phyloP scores from a whole-genome alignment of 2,113 vertebrate genomes.

The Ptilorrhoa leucosticta region DNA sequence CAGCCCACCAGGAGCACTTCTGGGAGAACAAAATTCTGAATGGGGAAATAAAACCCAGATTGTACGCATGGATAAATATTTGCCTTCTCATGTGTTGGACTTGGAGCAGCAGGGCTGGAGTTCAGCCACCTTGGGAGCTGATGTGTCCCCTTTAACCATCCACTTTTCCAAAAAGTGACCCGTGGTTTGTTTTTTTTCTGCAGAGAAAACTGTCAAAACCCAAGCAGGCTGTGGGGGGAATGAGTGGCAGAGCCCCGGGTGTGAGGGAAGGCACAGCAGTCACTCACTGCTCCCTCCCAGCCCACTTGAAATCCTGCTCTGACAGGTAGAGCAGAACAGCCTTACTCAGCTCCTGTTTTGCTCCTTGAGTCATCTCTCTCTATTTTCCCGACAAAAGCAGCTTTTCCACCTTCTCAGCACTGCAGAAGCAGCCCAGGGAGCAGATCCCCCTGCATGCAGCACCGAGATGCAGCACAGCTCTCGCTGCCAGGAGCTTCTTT shows the following conservation, averaged over 20 bases:
- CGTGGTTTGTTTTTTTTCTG: accelerated
- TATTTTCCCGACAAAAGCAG: not conserved
- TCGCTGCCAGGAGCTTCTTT: not conserved
- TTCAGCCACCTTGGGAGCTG: not conserved
- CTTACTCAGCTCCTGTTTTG: not conserved
- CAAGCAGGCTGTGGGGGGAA: not conserved
- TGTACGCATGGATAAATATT: accelerated
- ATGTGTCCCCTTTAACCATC: accelerated
- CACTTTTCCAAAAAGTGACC: too few species aligned
- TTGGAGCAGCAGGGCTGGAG: not conserved
- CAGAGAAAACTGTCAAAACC: not conserved
- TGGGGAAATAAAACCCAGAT: accelerated
- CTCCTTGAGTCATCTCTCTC: not conserved
- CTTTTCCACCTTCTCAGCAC: not conserved
- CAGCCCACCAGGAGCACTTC: not conserved
- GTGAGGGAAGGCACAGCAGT: not conserved
- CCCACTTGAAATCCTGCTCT: not conserved
- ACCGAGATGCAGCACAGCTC: not conserved
- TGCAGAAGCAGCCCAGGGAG: not conserved
- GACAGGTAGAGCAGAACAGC: not conserved
- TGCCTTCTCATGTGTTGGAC: accelerated
- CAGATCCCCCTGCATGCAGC: not conserved
- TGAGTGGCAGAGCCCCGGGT: not conserved
- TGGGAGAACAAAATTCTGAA: not conserved
- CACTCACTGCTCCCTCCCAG: not conserved